Evolutionary conservation across 2,888 invertebrate species (phyloP), one percentile per base, ranked within the genome.

Genomic region (Mellilla xanthometata): DNA sequence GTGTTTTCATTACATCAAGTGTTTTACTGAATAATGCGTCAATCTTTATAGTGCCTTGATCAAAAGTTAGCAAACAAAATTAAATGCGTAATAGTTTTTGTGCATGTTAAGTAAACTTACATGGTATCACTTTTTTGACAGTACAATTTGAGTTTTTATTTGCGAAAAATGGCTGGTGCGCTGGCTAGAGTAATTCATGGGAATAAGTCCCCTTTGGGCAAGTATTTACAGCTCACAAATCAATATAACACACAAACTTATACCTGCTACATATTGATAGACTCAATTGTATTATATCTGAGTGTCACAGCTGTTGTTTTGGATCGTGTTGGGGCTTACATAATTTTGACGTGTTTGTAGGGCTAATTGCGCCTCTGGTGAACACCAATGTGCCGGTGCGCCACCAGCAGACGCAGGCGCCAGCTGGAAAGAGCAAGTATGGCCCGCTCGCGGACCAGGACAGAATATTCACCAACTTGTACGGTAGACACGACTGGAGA

Each of bases 401-500:
- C 23, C 79, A 65, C 59, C 82, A 87, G 62, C 93, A 93, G 73
- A 92, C 93, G 0, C 92, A 93, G 75, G 91, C 93, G 12, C 66
- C 75, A 3, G 54, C 75, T 0, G 47, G 38, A 33, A 94, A 94
- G 90, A 93, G 94, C 0, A 93, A 92, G 52, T 97, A 94, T 78
- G 95, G 97, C 0, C 94, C 95, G 0, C 81, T 99, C 60, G 92
- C 95, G 9, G 99, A 99, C 89, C 92, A 95, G 72, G 99, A 99
- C 77, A 93, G 99, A 41, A 93, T 99, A 51, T 99, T 99, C 75
- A 99, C 99, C 24, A 99, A 99, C 85, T 88, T 99, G 30, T 99
- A 99, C 80, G 99, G 99, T 2, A 93, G 97, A 47, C 99, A 99
- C 88, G 99, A 99, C 69, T 99, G 98, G 97, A 91, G 96, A 50